Percentiles rank a stretch among this genome's conserved stretches.
Conservation (phyloP, 2,888 invertebrate genomes). For the Drosophila mulleri region DNA sequence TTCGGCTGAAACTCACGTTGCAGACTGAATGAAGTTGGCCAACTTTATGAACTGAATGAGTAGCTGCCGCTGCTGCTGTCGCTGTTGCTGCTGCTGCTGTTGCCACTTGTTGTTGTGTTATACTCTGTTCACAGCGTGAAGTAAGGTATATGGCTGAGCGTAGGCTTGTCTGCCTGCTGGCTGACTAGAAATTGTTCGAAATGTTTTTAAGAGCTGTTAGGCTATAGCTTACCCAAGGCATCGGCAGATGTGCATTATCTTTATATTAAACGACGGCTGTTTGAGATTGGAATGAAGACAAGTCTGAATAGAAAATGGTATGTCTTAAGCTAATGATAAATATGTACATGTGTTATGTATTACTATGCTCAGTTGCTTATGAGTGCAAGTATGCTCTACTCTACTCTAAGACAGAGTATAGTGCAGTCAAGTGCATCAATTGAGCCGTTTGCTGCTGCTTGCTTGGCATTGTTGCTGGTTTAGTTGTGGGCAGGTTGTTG, state of each 20-base stretch:
- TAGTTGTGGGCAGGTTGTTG: constrained; percentile 38
- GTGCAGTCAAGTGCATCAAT: constrained; percentile 1
- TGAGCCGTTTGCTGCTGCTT: constrained; percentile 12
- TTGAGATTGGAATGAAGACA: too few relatives aligned
- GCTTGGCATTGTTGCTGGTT: constrained; percentile 16
- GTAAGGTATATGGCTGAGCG: neutral
- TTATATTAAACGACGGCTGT: neutral
- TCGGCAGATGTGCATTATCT: neutral
- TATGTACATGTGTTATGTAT: neutral
- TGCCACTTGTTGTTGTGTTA: constrained; percentile 22
- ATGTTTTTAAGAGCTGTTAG: neutral
- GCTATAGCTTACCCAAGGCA: neutral
- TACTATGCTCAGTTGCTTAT: too few relatives aligned
- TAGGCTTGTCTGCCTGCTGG: too few relatives aligned
- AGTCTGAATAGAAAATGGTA: neutral
- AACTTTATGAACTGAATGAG: constrained; percentile 21
- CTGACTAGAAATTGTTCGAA: neutral
- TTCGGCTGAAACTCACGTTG: constrained; percentile 64
- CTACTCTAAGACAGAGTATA: neutral
- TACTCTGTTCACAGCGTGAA: neutral
- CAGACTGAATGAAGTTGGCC: constrained; percentile 69
- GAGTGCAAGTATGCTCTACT: neutral
- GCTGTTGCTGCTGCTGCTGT: neutral
- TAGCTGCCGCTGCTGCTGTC: constrained; percentile 9
- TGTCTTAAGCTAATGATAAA: neutral